These are phyloP conservation scores for Sapayoa aenigma DNA, from an alignment of 2,113 vertebrate genomes.

Conservation along the genomic window DNA sequence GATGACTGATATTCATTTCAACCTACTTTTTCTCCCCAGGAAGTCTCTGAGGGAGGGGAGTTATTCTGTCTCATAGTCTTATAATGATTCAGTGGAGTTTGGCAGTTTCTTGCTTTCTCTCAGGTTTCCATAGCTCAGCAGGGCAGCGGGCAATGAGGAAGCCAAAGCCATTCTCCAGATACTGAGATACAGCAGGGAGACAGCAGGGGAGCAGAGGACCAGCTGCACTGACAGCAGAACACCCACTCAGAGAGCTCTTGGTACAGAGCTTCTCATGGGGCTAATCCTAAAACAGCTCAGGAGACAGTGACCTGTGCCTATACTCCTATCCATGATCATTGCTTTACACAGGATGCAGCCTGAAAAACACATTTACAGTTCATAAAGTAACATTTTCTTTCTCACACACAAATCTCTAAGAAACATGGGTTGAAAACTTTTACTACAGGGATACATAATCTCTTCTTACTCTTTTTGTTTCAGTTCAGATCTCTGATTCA, in stretches of 20 bases:
- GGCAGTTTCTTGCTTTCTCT: not conserved
- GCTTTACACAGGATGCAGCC: not conserved
- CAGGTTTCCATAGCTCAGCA: slow-evolving; percentile 29
- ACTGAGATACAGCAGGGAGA: not conserved
- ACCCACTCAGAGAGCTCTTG: slow-evolving; percentile 20
- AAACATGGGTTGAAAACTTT: not conserved
- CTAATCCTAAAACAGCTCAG: not conserved
- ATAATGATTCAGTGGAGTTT: not conserved
- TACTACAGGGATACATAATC: not conserved
- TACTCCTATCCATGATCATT: not conserved
- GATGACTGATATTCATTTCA: not conserved
- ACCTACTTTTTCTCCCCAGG: slow-evolving; percentile 14
- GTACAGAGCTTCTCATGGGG: not conserved
- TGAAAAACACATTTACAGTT: not conserved
- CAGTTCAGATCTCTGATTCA: not conserved
- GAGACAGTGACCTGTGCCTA: not conserved
- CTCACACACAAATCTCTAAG: not conserved
- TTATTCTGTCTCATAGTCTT: not conserved
- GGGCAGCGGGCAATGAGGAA: slow-evolving; percentile 7
- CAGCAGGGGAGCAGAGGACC: slow-evolving; percentile 34
- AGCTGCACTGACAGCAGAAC: slow-evolving; percentile 9
- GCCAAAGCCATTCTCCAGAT: not conserved
- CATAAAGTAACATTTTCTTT: not conserved
- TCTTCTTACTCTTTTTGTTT: not conserved
- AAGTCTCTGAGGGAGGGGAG: not conserved